phyloP scores from a whole-genome alignment of 2,113 vertebrate species.

The Gymnogyps californianus region DNA sequence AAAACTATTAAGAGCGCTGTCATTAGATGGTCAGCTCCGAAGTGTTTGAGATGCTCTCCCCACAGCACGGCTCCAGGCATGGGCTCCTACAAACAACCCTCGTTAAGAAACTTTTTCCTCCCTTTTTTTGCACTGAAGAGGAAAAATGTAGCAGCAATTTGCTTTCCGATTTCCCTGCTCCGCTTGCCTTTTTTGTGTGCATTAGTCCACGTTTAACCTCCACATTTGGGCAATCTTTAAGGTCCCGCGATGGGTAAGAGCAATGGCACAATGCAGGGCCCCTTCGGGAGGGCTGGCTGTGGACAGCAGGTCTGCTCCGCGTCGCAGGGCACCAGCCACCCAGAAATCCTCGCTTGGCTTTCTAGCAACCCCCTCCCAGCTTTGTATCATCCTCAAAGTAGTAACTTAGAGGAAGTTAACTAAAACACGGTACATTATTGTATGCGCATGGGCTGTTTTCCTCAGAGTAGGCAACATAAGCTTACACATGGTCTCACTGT shows the following conservation, averaged over 20 bases:
- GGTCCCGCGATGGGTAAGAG: fast-evolving
- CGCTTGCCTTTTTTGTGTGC: too few relatives aligned
- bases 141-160: not conserved
- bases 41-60: not conserved
- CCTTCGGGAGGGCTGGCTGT: not conserved
- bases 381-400: not conserved
- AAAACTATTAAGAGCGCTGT: not conserved
- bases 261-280: fast-evolving
- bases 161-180: not conserved
- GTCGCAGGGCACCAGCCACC: not conserved
- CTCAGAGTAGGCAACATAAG: fast-evolving
- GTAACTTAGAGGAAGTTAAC: not conserved
- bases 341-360: not conserved
- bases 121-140: not conserved
- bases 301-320: not conserved
- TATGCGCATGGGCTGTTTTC: fast-evolving
- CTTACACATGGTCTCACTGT: fast-evolving
- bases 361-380: not conserved
- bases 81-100: not conserved
- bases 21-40: not conserved
- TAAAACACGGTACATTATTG: fast-evolving
- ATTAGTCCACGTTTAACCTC: fast-evolving
- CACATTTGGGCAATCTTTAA: not conserved
- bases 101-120: too few relatives aligned
- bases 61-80: not conserved